Conservation (phyloP, 2,113 vertebrate genomes). For the Ivindomyrus marchei region DNA sequence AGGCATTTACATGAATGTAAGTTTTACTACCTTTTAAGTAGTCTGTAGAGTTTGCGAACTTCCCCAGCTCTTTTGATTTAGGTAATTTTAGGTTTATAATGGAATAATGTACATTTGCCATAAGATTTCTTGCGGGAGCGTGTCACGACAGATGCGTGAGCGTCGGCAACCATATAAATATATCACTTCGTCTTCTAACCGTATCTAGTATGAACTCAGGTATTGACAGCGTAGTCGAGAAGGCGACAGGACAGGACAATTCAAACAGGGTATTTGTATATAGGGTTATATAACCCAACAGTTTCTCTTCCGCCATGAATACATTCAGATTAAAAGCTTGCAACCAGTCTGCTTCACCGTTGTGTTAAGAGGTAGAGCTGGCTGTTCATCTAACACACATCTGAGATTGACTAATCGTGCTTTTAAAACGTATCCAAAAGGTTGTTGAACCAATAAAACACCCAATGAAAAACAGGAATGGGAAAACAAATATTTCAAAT, state of each 20-base stretch:
- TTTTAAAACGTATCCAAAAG: not conserved
- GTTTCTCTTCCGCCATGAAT: not conserved
- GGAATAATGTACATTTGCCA: not conserved
- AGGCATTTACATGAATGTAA: not conserved
- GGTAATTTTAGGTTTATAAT: not conserved
- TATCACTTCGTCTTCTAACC: not conserved
- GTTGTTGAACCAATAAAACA: not conserved
- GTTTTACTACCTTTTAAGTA: not conserved
- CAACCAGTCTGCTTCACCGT: conserved; percentile 35
- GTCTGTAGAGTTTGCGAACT: not conserved
- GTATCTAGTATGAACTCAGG: not conserved
- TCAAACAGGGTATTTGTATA: not conserved
- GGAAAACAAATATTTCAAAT: not conserved
- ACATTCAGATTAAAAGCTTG: not conserved
- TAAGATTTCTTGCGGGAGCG: not conserved
- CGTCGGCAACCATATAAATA: not conserved
- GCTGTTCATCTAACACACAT: conserved; percentile 21
- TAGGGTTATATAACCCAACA: not conserved
- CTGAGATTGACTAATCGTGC: conserved; percentile 26
- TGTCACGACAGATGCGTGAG: not conserved
- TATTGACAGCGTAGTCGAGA: not conserved
- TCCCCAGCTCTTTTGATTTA: not conserved
- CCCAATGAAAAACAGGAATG: not conserved
- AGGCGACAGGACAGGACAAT: not conserved
- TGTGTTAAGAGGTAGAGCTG: conserved; percentile 18